Evolutionary conservation across 2,113 vertebrate species (phyloP).

Genomic region (Myodes glareolus): DNA sequence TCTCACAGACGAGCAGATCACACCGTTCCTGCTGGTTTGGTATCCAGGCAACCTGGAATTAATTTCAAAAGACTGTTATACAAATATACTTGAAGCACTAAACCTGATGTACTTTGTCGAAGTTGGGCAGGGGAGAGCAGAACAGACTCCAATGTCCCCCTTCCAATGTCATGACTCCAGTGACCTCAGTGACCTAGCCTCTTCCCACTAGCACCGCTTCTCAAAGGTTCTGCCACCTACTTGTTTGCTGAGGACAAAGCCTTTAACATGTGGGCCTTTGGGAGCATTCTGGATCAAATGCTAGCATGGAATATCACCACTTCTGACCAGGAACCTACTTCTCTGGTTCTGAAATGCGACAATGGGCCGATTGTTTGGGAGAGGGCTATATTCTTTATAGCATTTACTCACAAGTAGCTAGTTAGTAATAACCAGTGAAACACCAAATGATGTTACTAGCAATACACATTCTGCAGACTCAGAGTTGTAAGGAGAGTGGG

Average conservation of each 20-base stretch:
- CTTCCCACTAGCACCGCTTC: too few species aligned
- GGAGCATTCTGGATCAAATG: background rate
- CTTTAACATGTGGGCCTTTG: background rate
- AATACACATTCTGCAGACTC: background rate
- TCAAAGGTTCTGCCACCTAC: background rate
- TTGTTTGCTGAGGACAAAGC: background rate
- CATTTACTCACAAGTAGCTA: background rate
- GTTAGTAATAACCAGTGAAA: background rate
- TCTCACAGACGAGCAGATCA: background rate
- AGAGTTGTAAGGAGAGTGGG: background rate
- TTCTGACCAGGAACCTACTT: background rate
- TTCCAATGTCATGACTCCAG: background rate
- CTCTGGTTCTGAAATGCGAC: background rate
- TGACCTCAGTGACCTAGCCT: background rate
- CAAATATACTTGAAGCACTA: background rate
- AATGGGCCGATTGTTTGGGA: background rate
- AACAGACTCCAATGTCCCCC: background rate
- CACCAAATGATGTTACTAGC: background rate
- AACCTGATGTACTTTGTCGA: background rate
- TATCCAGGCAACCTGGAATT: background rate
- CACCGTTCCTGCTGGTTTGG: background rate
- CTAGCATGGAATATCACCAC: background rate
- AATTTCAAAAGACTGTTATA: background rate
- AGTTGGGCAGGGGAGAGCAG: background rate
- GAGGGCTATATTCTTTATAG: background rate